A percentile compares a stretch with the other conserved stretches of the same genome.
Conservation (phyloP, 2,113 vertebrate species). For the Xenopus borealis region DNA sequence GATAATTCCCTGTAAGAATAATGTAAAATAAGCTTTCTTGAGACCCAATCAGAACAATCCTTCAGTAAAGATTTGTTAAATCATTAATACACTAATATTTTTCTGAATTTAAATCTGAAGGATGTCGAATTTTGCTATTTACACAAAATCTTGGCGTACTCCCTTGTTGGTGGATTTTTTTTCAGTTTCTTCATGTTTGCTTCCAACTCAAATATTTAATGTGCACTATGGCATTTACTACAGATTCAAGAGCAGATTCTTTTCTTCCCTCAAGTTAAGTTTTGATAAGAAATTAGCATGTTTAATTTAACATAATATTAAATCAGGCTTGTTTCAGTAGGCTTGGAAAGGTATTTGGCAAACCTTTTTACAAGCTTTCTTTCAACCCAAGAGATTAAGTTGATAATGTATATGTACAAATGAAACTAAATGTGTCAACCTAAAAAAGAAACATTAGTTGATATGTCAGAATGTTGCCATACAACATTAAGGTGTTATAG, state of each 20-base stretch:
- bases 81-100: too few relatives aligned
- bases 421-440: conserved; percentile 24
- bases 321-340: conserved; percentile 24
- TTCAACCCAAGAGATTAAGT: conserved; percentile 28
- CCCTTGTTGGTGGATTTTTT: too few relatives aligned
- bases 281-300: conserved; percentile 39
- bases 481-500: background rate
- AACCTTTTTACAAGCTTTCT: background rate
- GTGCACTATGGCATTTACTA: conserved; percentile 10
- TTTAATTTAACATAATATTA: conserved; percentile 38
- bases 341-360: conserved; percentile 38
- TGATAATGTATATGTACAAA: conserved; percentile 26
- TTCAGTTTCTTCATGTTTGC: background rate
- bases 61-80: too few relatives aligned
- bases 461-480: background rate
- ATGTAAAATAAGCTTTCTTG: too few relatives aligned
- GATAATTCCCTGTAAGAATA: too few relatives aligned
- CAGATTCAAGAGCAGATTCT: conserved; percentile 21
- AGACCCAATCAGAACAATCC: too few relatives aligned
- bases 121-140: too few relatives aligned
- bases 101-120: too few relatives aligned
- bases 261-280: conserved; percentile 31
- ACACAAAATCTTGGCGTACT: too few relatives aligned
- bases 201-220: conserved; percentile 19
- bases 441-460: background rate